phyloP scores from a whole-genome alignment of 2,888 invertebrate genomes.

The Liopterus haemorrhoidalis region DNA sequence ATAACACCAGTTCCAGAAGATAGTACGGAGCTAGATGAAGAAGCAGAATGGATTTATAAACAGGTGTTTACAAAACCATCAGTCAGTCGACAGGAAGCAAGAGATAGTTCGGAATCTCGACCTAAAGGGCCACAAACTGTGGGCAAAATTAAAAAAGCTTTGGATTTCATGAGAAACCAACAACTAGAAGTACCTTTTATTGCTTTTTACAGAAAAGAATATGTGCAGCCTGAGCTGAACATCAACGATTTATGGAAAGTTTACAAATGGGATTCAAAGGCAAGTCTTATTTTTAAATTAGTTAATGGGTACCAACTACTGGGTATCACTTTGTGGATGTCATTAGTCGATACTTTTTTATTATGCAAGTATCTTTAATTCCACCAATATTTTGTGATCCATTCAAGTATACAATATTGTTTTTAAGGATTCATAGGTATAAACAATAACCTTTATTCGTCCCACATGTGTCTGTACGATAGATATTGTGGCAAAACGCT shows the following conservation, averaged over 20 bases:
- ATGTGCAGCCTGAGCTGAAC: constrained; percentile 87
- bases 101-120: constrained; percentile 49
- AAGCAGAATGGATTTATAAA: constrained; percentile 96
- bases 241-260: constrained; percentile 97
- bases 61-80: constrained; percentile 83
- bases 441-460: too few relatives aligned
- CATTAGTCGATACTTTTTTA: too few relatives aligned
- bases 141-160: constrained; percentile 86
- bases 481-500: too few relatives aligned
- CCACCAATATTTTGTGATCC: not conserved
- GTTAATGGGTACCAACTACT: not conserved
- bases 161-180: constrained; percentile 94
- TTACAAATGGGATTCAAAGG: constrained; percentile 91
- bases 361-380: too few relatives aligned
- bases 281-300: constrained; percentile 37
- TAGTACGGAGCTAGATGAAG: constrained; percentile 83
- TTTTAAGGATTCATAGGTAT: constrained; percentile 1
- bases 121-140: constrained; percentile 66
- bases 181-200: constrained; percentile 97
- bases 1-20: constrained; percentile 76
- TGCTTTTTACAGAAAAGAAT: constrained; percentile 96
- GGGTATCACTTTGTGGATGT: too few relatives aligned
- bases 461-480: too few relatives aligned
- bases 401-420: not conserved
- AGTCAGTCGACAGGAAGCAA: constrained; percentile 71